These are phyloP conservation scores for Cheilosia urbana DNA, from an alignment of 2,888 invertebrate genomes.

Conservation along the genomic window DNA sequence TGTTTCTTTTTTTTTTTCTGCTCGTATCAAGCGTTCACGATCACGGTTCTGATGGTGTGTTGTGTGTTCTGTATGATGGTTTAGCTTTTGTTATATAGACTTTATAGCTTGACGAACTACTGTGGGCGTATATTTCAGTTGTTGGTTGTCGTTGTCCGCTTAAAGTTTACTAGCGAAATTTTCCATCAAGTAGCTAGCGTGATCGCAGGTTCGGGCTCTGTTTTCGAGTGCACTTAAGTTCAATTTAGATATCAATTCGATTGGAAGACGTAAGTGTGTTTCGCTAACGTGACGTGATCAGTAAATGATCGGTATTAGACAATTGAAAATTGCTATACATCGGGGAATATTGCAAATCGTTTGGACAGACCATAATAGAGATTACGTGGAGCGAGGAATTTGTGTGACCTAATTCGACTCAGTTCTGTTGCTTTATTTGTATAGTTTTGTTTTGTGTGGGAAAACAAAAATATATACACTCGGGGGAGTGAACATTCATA, in stretches of 20 bases:
- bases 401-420: constrained; percentile 16
- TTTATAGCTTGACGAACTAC: constrained; percentile 24
- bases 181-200: neutral
- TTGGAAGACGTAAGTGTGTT: constrained; percentile 30
- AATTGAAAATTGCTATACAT: constrained; percentile 8
- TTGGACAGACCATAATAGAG: neutral
- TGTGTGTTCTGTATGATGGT: neutral
- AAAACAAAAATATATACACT: neutral
- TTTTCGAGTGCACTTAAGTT: constrained; percentile 18
- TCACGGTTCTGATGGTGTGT: constrained; percentile 19
- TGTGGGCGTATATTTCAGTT: constrained; percentile 54
- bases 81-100: constrained; percentile 28
- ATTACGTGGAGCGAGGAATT: constrained; percentile 5
- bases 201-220: neutral
- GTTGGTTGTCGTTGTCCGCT: constrained; percentile 32
- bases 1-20: neutral
- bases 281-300: neutral
- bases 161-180: constrained; percentile 16
- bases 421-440: neutral
- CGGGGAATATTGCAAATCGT: neutral
- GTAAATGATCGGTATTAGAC: neutral
- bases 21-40: constrained; percentile 40
- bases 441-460: neutral
- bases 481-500: neutral
- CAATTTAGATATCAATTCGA: constrained; percentile 13